Percentiles rank a stretch among this genome's conserved stretches.
Conservation (phyloP, 2,888 invertebrate species). For the Tenthredo livida region DNA sequence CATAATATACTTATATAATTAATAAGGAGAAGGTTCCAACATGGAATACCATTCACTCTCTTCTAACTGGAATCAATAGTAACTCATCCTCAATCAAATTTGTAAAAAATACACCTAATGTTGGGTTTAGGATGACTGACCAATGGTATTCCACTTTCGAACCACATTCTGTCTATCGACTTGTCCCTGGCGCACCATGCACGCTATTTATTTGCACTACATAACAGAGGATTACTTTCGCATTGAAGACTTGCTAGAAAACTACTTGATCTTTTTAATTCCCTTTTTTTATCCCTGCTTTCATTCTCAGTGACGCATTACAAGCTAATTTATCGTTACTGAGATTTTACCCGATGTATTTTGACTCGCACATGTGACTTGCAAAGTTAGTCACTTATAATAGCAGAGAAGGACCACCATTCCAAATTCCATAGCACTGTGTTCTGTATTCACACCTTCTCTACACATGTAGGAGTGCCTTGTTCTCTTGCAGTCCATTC, state of each 20-base stretch:
- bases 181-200: not conserved
- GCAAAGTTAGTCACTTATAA: not conserved
- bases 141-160: not conserved
- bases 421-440: not conserved
- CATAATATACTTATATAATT: conserved; percentile 9
- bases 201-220: not conserved
- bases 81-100: not conserved
- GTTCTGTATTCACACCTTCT: not conserved
- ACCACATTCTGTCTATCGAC: not conserved
- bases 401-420: not conserved
- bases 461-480: not conserved
- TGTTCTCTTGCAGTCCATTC: not conserved
- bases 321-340: not conserved
- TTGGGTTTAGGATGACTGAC: not conserved
- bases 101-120: not conserved
- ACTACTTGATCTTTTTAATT: not conserved
- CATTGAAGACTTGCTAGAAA: not conserved
- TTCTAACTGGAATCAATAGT: not conserved
- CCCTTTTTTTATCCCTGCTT: not conserved
- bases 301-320: not conserved
- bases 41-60: not conserved
- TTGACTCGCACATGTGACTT: not conserved
- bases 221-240: not conserved
- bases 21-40: not conserved
- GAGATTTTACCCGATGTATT: not conserved